phyloP scores from a whole-genome alignment of 2,888 invertebrate species.

The Orgyia antiqua region DNA sequence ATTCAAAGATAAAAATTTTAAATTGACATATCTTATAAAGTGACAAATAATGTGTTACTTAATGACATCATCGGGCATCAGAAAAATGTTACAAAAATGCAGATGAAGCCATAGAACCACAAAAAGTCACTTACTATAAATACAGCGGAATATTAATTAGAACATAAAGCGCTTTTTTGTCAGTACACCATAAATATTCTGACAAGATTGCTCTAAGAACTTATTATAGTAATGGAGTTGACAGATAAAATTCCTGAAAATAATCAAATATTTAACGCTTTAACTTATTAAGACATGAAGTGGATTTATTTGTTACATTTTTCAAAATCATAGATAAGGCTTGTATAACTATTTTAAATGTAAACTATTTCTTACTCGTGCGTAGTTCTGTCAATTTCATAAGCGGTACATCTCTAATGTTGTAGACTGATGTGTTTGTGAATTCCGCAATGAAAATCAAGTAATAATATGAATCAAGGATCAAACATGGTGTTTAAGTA shows the following conservation, averaged over 20 bases:
- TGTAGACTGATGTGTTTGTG: no score
- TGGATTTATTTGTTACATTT: neutral
- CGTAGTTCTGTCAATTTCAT: no score
- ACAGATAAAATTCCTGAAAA: slow-evolving; percentile 1
- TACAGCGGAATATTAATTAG: neutral
- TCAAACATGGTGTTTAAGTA: no score
- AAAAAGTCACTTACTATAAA: neutral
- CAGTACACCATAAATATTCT: neutral
- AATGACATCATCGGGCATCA: neutral
- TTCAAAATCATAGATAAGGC: neutral
- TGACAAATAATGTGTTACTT: neutral
- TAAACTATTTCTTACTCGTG: neutral
- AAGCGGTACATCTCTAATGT: no score
- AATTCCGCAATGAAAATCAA: no score
- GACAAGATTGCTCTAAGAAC: neutral
- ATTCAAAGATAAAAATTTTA: neutral
- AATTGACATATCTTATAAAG: neutral
- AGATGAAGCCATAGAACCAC: neutral
- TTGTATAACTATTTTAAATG: neutral
- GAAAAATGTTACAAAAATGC: neutral
- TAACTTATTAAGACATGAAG: neutral
- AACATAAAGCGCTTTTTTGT: neutral
- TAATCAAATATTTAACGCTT: neutral
- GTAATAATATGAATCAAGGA: no score
- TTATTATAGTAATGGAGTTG: neutral